Conservation (phyloP, 2,888 invertebrate species). For the Psylliodes chrysocephalus region DNA sequence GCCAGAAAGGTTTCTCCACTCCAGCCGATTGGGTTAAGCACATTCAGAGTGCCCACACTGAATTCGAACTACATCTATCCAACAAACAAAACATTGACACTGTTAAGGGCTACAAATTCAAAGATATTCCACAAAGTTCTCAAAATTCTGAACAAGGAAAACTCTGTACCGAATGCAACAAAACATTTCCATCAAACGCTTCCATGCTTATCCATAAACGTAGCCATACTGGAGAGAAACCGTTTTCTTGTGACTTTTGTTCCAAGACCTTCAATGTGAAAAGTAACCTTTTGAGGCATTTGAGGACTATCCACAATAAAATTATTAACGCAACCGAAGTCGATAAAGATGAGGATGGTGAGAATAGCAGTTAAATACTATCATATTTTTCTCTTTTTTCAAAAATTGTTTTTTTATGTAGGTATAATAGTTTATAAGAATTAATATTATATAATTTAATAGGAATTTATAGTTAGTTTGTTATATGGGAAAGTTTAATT, state of each 20-base stretch:
- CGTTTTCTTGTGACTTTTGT: conserved; percentile 79
- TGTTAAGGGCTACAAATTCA: neutral
- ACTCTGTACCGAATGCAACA: conserved; percentile 74
- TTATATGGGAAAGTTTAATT: no score
- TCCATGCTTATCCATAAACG: conserved; percentile 82
- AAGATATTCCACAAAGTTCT: neutral
- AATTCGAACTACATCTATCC: conserved; percentile 80
- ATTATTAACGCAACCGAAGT: conserved; percentile 65
- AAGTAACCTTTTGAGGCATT: conserved; percentile 78
- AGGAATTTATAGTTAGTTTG: no score
- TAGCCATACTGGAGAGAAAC: conserved; percentile 79
- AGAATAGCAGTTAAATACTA: neutral
- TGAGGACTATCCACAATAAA: conserved; percentile 80
- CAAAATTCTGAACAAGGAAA: conserved; percentile 10
- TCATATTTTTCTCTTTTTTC: no score
- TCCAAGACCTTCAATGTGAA: conserved; percentile 84
- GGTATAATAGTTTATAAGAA: no score
- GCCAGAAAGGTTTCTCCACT: conserved; percentile 79
- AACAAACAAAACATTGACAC: conserved; percentile 65
- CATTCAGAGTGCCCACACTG: conserved; percentile 85
- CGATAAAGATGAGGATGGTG: conserved; percentile 30
- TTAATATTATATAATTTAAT: no score
- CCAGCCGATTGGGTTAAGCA: conserved; percentile 90
- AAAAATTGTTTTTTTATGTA: no score
- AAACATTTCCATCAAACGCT: conserved; percentile 81